Evolutionary conservation across 2,797 vertebrate species (phyloP).

Genomic region (Eidolon dupreanum): DNA sequence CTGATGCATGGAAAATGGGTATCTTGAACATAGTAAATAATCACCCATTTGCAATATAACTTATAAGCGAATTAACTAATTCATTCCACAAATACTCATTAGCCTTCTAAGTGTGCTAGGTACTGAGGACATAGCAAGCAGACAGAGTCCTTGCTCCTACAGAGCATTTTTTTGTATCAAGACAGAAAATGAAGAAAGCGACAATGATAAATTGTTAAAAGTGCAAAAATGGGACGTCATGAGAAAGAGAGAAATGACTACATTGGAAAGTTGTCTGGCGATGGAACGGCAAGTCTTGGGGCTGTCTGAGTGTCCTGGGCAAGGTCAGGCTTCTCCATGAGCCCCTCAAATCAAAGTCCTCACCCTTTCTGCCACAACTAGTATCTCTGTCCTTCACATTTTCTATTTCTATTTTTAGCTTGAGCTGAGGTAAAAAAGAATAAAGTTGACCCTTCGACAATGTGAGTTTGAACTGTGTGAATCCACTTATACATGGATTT

Average conservation of each 20-base stretch:
- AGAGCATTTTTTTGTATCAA: neutral
- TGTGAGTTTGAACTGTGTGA: neutral
- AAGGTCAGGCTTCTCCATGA: rapidly evolving
- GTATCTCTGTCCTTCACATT: neutral
- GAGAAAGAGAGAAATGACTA: neutral
- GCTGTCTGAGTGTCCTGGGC: rapidly evolving
- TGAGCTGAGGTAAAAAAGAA: neutral
- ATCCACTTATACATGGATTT: too few relatives aligned
- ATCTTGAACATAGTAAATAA: conserved; percentile 42
- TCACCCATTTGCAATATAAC: conserved; percentile 37
- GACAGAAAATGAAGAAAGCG: neutral
- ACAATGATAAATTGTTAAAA: neutral
- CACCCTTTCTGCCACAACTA: neutral
- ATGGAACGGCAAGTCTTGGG: neutral
- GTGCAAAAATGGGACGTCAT: neutral
- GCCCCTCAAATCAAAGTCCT: neutral
- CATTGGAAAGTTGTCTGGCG: neutral
- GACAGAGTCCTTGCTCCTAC: neutral
- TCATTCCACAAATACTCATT: conserved; percentile 2
- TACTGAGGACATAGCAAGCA: neutral
- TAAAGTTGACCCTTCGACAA: neutral
- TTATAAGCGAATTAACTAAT: conserved; percentile 42
- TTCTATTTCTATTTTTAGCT: neutral
- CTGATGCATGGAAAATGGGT: conserved; percentile 6
- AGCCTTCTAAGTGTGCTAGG: neutral